Percentiles rank a stretch among this genome's conserved stretches.
phyloP scores from a whole-genome alignment of 2,888 invertebrate genomes.

The Noctua pronuba region DNA sequence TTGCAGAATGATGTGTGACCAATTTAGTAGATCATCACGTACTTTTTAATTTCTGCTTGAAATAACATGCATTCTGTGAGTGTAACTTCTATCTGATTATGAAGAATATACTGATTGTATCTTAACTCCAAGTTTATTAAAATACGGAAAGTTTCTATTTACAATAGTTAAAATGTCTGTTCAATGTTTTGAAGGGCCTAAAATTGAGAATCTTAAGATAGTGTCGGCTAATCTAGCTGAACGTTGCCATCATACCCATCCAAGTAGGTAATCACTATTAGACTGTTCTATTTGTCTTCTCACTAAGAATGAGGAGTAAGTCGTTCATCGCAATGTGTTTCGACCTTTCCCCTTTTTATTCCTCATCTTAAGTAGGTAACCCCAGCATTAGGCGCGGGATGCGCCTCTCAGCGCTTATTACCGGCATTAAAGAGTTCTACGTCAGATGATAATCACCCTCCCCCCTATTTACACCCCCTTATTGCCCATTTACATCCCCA shows the following conservation, averaged over 20 bases:
- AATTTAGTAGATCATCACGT: neutral
- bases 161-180: neutral
- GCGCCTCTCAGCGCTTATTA: slow-evolving; percentile 51
- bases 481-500: slow-evolving; percentile 21
- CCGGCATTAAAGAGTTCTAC: slow-evolving; percentile 58
- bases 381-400: slow-evolving; percentile 40
- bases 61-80: neutral
- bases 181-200: too few species aligned
- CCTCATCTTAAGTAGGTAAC: slow-evolving; percentile 8
- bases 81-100: neutral
- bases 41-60: neutral
- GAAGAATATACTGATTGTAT: neutral
- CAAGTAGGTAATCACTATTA: neutral
- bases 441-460: slow-evolving; percentile 53
- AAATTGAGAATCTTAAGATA: neutral
- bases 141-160: neutral
- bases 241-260: neutral
- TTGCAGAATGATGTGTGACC: neutral
- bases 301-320: neutral
- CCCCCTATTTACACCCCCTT: slow-evolving; percentile 3
- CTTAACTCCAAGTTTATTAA: neutral
- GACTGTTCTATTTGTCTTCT: neutral
- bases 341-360: slow-evolving; percentile 17
- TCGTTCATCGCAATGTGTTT: neutral
- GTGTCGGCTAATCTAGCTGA: neutral